phyloP scores from a whole-genome alignment of 2,888 invertebrate species.

The Abrostola tripartita region DNA sequence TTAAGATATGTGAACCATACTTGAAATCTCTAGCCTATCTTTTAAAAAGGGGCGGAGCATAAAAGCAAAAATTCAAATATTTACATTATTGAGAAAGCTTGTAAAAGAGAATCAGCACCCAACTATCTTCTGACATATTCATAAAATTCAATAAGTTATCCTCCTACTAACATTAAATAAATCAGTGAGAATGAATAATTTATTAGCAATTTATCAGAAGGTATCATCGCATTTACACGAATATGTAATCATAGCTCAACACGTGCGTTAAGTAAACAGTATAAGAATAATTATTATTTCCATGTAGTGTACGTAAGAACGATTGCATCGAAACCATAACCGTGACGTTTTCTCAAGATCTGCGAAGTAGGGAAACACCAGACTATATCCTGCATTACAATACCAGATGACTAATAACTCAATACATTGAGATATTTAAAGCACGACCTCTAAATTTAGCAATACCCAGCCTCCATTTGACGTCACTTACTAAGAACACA shows the following conservation, averaged over 20 bases:
- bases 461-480: conserved; percentile 64
- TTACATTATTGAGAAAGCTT: no score
- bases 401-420: conserved; percentile 58
- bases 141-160: neutral
- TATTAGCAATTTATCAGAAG: conserved; percentile 22
- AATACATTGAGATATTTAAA: conserved; percentile 37
- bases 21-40: no score
- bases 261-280: conserved; percentile 15
- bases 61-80: no score
- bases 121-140: no score
- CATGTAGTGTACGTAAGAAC: conserved; percentile 41
- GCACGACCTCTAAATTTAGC: conserved; percentile 61
- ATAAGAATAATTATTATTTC: conserved; percentile 36
- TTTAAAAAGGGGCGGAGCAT: no score
- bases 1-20: no score
- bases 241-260: conserved; percentile 4
- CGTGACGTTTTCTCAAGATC: conserved; percentile 41
- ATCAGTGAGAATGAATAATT: conserved; percentile 17
- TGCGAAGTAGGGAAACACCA: conserved; percentile 64
- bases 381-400: conserved; percentile 48
- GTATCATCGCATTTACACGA: neutral
- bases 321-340: conserved; percentile 36
- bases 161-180: neutral
- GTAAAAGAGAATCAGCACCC: no score
- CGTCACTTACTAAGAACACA: conserved; percentile 57